These are phyloP conservation scores for Aplocera efformata DNA, from an alignment of 2,888 invertebrate species.

Conservation along the genomic window DNA sequence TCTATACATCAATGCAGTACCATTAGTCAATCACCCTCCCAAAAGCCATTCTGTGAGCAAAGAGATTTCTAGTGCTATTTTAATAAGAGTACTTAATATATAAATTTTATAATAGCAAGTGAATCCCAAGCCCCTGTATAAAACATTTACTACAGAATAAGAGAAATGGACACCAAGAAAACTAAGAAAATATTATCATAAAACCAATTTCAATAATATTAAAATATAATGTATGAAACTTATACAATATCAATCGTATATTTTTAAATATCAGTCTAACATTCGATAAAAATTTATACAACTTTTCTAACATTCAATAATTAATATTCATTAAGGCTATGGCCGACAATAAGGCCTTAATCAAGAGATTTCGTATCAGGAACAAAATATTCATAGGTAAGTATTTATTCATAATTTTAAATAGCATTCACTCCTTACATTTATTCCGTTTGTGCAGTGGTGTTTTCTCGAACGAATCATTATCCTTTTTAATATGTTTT, in stretches of 20 bases:
- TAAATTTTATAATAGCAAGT: slow-evolving; percentile 30
- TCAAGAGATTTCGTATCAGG: slow-evolving; percentile 28
- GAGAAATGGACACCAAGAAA: slow-evolving; percentile 66
- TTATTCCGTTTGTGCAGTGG: slow-evolving; percentile 20
- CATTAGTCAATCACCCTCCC: slow-evolving; percentile 20
- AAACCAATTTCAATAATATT: slow-evolving; percentile 47
- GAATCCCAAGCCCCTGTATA: slow-evolving; percentile 60
- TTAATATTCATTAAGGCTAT: slow-evolving; percentile 57
- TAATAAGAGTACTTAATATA: slow-evolving; percentile 27
- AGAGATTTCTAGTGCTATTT: slow-evolving; percentile 44
- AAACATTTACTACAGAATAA: slow-evolving; percentile 54
- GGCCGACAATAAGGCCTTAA: slow-evolving; percentile 38
- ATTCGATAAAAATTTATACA: slow-evolving; percentile 71
- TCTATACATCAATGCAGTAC: not conserved
- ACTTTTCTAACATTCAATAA: slow-evolving; percentile 38
- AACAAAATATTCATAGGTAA: slow-evolving; percentile 21
- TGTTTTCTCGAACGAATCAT: not conserved
- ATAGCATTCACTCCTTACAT: slow-evolving; percentile 5
- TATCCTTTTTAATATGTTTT: not conserved
- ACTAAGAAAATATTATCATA: slow-evolving; percentile 24
- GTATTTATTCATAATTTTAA: not conserved
- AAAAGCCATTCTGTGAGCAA: slow-evolving; percentile 53
- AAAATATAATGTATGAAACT: slow-evolving; percentile 62
- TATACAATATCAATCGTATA: slow-evolving; percentile 66
- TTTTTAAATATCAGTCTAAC: slow-evolving; percentile 79